A percentile compares a stretch with the other conserved stretches of the same genome.
Evolutionary conservation across 2,797 vertebrate species (phyloP).

Genomic region (Sarcoramphus papa): DNA sequence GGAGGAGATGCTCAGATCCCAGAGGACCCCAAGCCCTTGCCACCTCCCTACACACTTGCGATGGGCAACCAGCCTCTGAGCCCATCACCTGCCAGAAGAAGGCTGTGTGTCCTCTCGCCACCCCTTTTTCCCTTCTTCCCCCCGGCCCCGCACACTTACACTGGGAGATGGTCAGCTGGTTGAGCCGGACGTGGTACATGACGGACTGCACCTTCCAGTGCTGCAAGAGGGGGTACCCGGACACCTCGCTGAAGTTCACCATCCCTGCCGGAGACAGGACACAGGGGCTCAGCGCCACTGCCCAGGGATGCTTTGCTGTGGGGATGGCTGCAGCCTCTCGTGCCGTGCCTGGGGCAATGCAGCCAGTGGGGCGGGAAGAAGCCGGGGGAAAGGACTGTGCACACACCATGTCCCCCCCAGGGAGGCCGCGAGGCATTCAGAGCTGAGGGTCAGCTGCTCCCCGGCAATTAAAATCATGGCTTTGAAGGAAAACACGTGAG

Average conservation of each 20-base stretch:
- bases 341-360: fast-evolving
- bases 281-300: not conserved
- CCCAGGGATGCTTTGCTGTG: fast-evolving
- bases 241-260: slow-evolving; percentile 98
- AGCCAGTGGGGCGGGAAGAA: not conserved
- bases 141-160: slow-evolving; percentile 68
- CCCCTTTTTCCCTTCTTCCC: not conserved
- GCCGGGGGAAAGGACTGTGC: not conserved
- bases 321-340: not conserved
- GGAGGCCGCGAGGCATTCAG: not conserved
- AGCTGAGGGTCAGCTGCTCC: slow-evolving; percentile 17
- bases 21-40: not conserved
- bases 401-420: not conserved
- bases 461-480: slow-evolving; percentile 19
- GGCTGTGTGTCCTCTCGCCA: not conserved
- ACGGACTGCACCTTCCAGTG: slow-evolving; percentile 93
- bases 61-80: not conserved
- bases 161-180: slow-evolving; percentile 90
- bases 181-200: slow-evolving; percentile 93
- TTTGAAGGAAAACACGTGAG: not conserved
- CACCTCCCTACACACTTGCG: fast-evolving
- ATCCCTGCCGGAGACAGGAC: slow-evolving; percentile 80
- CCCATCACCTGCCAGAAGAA: not conserved
- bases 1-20: not conserved
- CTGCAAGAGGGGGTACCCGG: slow-evolving; percentile 91